Percentiles rank a stretch among this genome's conserved stretches.
These are phyloP conservation scores for Lordiphosa andalusiaca DNA, from an alignment of 2,888 invertebrate genomes.

Conservation along the genomic window DNA sequence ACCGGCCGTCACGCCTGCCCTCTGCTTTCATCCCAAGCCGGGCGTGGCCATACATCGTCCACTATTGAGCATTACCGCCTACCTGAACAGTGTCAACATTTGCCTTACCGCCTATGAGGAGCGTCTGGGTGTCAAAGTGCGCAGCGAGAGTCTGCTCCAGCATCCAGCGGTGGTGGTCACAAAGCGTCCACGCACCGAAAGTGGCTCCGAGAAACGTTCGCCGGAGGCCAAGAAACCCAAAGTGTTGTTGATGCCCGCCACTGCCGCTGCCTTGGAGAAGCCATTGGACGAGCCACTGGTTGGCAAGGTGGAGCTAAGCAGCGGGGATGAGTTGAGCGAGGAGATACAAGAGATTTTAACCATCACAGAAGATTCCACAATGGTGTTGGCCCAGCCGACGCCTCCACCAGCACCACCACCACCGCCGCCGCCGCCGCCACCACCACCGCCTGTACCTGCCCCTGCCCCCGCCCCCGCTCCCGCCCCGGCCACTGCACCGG, in stretches of 20 bases:
- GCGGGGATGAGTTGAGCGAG: conserved; percentile 70
- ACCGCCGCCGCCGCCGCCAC: neutral
- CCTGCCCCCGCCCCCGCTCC: neutral
- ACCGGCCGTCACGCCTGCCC: conserved; percentile 16
- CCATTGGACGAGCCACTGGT: conserved; percentile 36
- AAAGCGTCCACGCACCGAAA: conserved; percentile 83
- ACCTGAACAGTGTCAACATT: conserved; percentile 88
- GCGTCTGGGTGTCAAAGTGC: conserved; percentile 83
- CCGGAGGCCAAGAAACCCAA: conserved; percentile 81
- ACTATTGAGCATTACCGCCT: conserved; percentile 87
- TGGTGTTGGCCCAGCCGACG: neutral
- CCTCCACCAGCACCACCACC: neutral
- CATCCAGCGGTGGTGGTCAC: conserved; percentile 63
- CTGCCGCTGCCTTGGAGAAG: conserved; percentile 44
- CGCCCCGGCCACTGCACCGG: neutral
- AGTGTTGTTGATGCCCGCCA: conserved; percentile 35
- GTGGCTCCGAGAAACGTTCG: conserved; percentile 82
- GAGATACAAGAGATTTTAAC: conserved; percentile 68
- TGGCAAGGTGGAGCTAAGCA: conserved; percentile 38
- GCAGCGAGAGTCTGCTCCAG: conserved; percentile 79
- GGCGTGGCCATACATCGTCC: conserved; percentile 86
- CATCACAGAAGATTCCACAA: neutral
- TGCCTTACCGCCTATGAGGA: conserved; percentile 89
- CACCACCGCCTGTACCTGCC: conserved; percentile 4
- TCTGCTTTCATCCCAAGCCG: conserved; percentile 82